These are phyloP conservation scores for Nyctalus aviator DNA, from an alignment of 2,797 vertebrate genomes.

Conservation along the genomic window DNA sequence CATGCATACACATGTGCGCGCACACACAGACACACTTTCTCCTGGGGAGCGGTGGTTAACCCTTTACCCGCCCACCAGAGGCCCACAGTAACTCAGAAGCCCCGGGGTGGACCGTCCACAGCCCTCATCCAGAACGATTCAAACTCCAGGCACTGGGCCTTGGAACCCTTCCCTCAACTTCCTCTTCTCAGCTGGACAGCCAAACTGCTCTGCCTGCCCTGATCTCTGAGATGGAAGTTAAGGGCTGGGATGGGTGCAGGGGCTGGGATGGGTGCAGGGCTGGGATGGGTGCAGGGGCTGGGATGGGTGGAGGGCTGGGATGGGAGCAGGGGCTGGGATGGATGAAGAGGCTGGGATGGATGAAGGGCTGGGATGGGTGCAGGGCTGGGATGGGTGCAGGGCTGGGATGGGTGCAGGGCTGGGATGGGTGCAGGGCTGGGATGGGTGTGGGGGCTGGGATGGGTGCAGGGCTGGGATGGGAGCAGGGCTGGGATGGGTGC, in stretches of 20 bases:
- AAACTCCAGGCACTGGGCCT: not conserved
- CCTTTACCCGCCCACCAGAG: not conserved
- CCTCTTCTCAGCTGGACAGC: not conserved
- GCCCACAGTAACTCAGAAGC: not conserved
- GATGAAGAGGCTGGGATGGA: too few relatives aligned
- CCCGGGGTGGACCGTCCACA: fast-evolving
- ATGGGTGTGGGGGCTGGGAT: not conserved
- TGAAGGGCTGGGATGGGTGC: too few relatives aligned
- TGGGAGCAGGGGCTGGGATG: not conserved
- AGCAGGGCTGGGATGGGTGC: too few relatives aligned
- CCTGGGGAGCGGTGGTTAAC: not conserved
- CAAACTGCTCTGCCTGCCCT: not conserved
- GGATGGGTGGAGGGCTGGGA: not conserved
- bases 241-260: too few relatives aligned
- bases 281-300: fast-evolving
- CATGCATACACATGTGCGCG: fast-evolving
- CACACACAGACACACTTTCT: too few relatives aligned
- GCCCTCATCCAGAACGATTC: not conserved
- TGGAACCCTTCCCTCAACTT: not conserved
- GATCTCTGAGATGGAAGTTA: fast-evolving
- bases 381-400: not conserved
- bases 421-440: not conserved
- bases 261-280: not conserved
- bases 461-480: too few relatives aligned
- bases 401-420: too few relatives aligned